A percentile compares a stretch with the other conserved stretches of the same genome.
These are phyloP conservation scores for Paradoxurus hermaphroditus DNA, from an alignment of 2,113 vertebrate species.

Conservation along the genomic window DNA sequence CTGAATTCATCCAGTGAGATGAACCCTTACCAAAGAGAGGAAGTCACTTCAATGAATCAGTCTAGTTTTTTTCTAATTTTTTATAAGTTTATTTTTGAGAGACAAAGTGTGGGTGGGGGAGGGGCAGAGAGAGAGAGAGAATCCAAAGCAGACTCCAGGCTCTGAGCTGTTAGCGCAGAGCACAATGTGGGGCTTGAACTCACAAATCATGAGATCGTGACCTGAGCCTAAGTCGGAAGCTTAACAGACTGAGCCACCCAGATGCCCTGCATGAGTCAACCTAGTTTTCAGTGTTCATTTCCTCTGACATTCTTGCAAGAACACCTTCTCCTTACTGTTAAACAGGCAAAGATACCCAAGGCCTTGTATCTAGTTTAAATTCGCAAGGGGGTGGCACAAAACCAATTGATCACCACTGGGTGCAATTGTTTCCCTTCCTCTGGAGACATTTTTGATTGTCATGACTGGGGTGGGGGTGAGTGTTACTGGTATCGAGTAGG, in stretches of 20 bases:
- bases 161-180: no score
- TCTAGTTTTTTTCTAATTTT: neutral
- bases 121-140: no score
- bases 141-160: no score
- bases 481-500: neutral
- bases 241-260: no score
- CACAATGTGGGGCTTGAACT: no score
- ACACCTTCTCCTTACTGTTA: neutral
- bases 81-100: no score
- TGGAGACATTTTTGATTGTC: neutral
- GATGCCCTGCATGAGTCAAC: neutral
- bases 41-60: neutral
- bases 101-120: no score
- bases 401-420: neutral
- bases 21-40: conserved; percentile 82
- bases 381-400: neutral
- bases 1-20: conserved; percentile 95
- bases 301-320: neutral
- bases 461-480: neutral
- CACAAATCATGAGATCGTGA: no score
- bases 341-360: neutral
- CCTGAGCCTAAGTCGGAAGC: no score
- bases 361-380: neutral
- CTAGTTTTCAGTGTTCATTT: neutral
- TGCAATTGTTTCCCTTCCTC: neutral